These are phyloP conservation scores for Lepeophtheirus salmonis DNA, from an alignment of 1,140 invertebrate genomes.

Conservation along the genomic window DNA sequence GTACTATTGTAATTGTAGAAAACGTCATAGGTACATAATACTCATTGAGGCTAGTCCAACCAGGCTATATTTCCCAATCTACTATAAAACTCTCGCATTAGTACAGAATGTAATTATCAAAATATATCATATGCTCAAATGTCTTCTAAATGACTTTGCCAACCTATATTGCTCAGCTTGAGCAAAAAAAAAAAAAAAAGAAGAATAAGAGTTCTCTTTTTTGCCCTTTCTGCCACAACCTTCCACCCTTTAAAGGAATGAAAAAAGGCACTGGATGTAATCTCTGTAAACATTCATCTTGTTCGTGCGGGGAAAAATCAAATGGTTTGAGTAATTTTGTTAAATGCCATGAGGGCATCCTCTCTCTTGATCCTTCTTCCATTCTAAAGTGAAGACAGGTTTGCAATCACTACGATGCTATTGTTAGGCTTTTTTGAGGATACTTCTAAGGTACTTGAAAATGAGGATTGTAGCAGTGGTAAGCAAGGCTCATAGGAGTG, in stretches of 20 bases:
- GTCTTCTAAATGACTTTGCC: constrained; percentile 89
- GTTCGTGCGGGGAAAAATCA: constrained; percentile 63
- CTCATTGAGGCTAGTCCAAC: constrained; percentile 83
- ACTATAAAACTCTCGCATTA: constrained; percentile 86
- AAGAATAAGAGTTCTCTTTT: constrained; percentile 83
- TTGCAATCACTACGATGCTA: constrained; percentile 57
- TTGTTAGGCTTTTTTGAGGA: constrained; percentile 63
- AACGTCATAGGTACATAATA: constrained; percentile 93
- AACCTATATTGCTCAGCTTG: constrained; percentile 79
- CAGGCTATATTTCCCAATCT: constrained; percentile 79
- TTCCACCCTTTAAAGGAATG: constrained; percentile 96
- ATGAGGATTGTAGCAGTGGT: constrained; percentile 55
- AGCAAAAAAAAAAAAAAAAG: too few relatives aligned
- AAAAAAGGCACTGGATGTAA: constrained; percentile 76
- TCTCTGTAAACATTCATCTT: constrained; percentile 84
- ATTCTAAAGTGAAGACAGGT: constrained; percentile 89
- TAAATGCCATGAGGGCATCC: constrained; percentile 70
- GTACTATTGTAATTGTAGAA: constrained; percentile 84
- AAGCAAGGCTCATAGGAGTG: constrained; percentile 59
- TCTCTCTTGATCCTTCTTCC: constrained; percentile 79
- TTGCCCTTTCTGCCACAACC: constrained; percentile 95
- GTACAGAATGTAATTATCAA: constrained; percentile 83
- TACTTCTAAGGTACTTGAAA: constrained; percentile 56
- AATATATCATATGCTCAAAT: constrained; percentile 85
- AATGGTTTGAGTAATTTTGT: constrained; percentile 71